These are phyloP conservation scores for Stenodera caucasica DNA, from an alignment of 2,888 invertebrate species.

Conservation along the genomic window DNA sequence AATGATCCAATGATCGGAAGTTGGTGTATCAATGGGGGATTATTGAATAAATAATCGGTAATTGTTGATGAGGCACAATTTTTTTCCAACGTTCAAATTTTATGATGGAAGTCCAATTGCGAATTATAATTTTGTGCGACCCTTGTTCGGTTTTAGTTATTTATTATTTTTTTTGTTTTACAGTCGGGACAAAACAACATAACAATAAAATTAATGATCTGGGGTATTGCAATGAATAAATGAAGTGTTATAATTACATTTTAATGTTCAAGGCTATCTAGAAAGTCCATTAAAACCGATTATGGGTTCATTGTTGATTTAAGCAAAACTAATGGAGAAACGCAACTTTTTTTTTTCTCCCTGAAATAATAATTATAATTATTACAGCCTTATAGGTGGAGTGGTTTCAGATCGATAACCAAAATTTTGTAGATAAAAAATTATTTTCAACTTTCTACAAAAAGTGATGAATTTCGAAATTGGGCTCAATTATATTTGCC, in stretches of 20 bases:
- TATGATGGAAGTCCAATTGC: too few species aligned
- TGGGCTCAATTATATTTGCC: too few species aligned
- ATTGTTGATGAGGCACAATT: not conserved
- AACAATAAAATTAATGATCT: slow-evolving; percentile 3
- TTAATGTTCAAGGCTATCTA: not conserved
- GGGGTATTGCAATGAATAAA: slow-evolving; percentile 1
- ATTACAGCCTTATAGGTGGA: too few species aligned
- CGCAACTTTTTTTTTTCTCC: too few species aligned
- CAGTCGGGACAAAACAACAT: not conserved
- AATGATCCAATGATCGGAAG: not conserved
- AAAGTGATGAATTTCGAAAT: too few species aligned
- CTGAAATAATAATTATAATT: too few species aligned
- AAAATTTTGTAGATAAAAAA: too few species aligned
- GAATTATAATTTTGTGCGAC: too few species aligned
- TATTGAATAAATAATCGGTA: not conserved
- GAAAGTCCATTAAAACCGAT: not conserved
- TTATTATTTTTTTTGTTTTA: not conserved
- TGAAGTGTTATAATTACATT: slow-evolving; percentile 5
- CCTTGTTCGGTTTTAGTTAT: not conserved
- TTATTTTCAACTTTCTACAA: too few species aligned
- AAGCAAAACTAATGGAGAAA: not conserved
- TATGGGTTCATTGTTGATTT: not conserved
- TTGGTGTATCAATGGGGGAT: not conserved
- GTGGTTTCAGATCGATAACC: too few species aligned
- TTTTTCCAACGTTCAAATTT: too few species aligned